Base-by-base conservation (phyloP, 2,113 vertebrate genomes). In the Alexandromys fortis region DNA sequence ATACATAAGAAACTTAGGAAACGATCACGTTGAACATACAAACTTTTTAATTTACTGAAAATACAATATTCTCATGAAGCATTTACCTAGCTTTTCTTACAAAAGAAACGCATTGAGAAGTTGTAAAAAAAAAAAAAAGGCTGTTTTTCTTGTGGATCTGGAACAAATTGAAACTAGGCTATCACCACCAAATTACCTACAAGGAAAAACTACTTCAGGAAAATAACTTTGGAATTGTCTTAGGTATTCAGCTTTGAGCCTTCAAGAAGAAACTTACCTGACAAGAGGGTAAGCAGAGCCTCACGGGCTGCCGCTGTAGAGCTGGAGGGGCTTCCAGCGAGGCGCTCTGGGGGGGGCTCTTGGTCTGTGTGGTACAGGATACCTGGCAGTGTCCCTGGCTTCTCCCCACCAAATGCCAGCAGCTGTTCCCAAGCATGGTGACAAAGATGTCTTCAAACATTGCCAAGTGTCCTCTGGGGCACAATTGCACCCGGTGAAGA, bases 91-190 rank as follows among this genome's bases (percentile, higher is more conserved):
- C 94, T 96, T 96, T 81, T 95, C 52, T 98, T 98, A 68, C 52
- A 94, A 63, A 97, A 82, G 93, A 79, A 97, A 97, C 55, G 97
- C 96, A 85, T 55, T 49, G 79, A 11, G 61, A 89, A 96, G 92
- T 93, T n/a, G 76, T 35, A 78, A 52, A 97, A 98, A 86, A 91
- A 95, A 95, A 95, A 96, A 98, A 90, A 92, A 95, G 63, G 78
- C 93, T 92, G 2, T 76, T 97, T 91, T 98, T 42, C 86, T 61
- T 93, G 63, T 96, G 92, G 90, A 75, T 81, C 65, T 89, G 65
- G 63, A 90, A 93, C 33, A 73, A 93, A 93, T 79, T 98, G 68
- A 96, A 95, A 97, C 89, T 94, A 96, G 95, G 91, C 87, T 72
- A 42, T 83, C 96, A 96, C 21, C 63, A 92, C 73, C 96, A 88